Evolutionary conservation across 2,888 invertebrate genomes (phyloP).

Genomic region (Vesta saturnalis): DNA sequence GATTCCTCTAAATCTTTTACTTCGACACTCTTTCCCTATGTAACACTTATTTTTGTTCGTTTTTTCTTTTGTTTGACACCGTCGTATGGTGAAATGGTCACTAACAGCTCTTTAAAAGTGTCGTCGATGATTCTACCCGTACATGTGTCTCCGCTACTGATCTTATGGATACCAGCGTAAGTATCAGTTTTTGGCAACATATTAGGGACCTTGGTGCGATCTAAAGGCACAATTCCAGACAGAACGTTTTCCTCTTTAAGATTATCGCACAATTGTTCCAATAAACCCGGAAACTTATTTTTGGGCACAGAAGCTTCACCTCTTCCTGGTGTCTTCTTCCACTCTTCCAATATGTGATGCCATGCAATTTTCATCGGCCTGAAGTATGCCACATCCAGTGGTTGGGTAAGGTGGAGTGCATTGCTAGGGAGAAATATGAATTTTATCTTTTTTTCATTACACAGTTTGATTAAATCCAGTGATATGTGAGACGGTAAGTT

Average conservation of each 20-base stretch:
- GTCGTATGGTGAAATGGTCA: neutral
- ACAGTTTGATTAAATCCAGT: neutral
- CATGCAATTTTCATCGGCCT: constrained; percentile 11
- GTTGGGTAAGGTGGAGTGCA: neutral
- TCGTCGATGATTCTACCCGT: neutral
- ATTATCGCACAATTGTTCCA: neutral
- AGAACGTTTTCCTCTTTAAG: neutral
- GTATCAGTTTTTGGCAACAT: constrained; percentile 1
- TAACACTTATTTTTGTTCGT: neutral
- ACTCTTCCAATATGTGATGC: constrained; percentile 9
- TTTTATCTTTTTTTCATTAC: neutral
- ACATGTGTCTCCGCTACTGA: neutral
- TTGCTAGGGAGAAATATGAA: constrained; percentile 2
- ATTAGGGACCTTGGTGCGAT: neutral
- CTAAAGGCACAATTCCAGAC: neutral
- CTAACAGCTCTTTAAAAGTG: neutral
- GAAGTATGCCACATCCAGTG: constrained; percentile 18
- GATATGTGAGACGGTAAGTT: neutral
- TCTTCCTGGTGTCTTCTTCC: constrained; percentile 6
- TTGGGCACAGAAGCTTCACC: neutral
- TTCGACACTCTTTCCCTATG: neutral
- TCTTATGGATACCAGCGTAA: neutral
- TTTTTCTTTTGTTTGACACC: neutral
- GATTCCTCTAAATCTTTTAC: neutral
- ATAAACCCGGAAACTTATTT: neutral